These are phyloP conservation scores for Nicator chloris DNA, from an alignment of 2,113 vertebrate genomes.

Conservation along the genomic window DNA sequence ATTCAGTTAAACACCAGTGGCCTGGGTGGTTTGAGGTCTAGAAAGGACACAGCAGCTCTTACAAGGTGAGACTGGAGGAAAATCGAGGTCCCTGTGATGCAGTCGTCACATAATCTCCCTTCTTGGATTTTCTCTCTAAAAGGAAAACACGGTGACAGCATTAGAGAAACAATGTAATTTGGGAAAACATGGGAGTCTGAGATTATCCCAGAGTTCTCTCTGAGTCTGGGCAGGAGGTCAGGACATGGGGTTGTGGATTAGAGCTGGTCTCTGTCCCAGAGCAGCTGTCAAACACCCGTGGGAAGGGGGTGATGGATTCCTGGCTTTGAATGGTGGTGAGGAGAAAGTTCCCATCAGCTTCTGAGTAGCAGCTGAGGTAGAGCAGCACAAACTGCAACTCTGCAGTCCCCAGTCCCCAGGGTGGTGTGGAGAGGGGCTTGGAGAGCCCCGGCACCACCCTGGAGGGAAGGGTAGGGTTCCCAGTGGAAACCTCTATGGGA, in stretches of 20 bases:
- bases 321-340: background rate
- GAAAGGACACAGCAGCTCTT: background rate
- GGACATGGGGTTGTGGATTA: fast-evolving
- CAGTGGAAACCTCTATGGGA: background rate
- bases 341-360: background rate
- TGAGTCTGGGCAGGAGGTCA: background rate
- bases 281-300: background rate
- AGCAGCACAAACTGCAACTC: background rate
- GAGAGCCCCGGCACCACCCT: background rate
- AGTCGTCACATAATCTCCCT: background rate
- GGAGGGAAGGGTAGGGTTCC: background rate
- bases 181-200: background rate
- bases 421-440: background rate
- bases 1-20: background rate
- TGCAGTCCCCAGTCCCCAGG: background rate
- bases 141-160: background rate
- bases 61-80: background rate
- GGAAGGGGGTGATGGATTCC: background rate
- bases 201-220: fast-evolving
- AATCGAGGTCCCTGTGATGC: background rate
- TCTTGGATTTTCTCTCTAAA: background rate
- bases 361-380: background rate
- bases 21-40: background rate
- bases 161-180: background rate
- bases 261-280: background rate